Conservation (phyloP, 2,797 vertebrate species). For the Lophius americanus region DNA sequence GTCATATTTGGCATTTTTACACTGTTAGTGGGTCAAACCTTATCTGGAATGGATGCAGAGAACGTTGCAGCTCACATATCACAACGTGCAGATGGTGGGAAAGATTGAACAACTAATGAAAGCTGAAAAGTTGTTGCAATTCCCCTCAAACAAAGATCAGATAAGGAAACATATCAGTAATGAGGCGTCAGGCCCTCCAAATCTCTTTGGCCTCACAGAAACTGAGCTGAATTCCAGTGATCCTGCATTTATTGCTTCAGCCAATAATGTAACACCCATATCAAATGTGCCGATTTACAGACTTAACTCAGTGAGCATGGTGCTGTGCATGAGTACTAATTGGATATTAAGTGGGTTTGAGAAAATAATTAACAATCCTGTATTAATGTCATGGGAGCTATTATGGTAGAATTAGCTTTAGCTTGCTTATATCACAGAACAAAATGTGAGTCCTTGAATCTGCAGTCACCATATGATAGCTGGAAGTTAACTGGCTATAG, state of each 20-base stretch:
- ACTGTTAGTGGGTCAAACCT: conserved; percentile 27
- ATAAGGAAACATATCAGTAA: conserved; percentile 46
- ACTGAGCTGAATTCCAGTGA: conserved; percentile 29
- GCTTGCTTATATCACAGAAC: conserved; percentile 8
- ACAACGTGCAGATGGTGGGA: conserved; percentile 39
- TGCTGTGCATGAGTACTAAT: conserved; percentile 12
- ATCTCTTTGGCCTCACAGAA: conserved; percentile 52
- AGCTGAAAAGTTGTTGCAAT: conserved; percentile 61
- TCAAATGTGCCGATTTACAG: conserved; percentile 24
- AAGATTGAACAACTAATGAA: conserved; percentile 61
- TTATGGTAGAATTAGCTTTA: conserved; percentile 1
- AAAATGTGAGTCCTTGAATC: neutral
- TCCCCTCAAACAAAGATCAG: conserved; percentile 57
- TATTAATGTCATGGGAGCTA: neutral
- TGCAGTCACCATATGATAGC: conserved; percentile 3
- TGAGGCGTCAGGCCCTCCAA: conserved; percentile 49
- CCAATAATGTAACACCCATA: conserved; percentile 32
- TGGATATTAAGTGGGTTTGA: conserved; percentile 6
- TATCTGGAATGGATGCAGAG: conserved; percentile 12
- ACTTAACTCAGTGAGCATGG: conserved; percentile 14
- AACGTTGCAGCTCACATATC: conserved; percentile 30
- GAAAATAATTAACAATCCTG: neutral
- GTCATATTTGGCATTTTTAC: conserved; percentile 18
- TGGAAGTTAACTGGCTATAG: neutral
- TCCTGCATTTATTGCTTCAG: conserved; percentile 28